A percentile compares a stretch with the other conserved stretches of the same genome.
Evolutionary conservation across 2,797 vertebrate species (phyloP).

Genomic region (Spondyliosoma cantharus): DNA sequence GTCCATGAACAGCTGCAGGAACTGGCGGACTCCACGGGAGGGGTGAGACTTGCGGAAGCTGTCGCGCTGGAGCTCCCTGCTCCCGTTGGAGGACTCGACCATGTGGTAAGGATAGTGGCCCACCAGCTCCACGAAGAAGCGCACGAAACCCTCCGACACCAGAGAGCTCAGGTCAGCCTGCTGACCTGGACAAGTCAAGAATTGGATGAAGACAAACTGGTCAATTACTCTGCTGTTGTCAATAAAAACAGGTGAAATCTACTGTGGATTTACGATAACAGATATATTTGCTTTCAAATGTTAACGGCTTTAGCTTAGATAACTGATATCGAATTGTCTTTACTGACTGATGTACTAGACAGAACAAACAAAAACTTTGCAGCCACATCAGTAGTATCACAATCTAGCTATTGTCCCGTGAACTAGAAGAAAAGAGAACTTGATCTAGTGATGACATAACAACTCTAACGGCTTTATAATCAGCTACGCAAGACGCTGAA

Average conservation of each 20-base stretch:
- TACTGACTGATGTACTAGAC: neutral
- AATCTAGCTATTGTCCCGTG: neutral
- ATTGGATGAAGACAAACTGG: neutral
- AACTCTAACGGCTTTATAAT: neutral
- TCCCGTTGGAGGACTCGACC: constrained; percentile 84
- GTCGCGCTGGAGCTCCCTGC: constrained; percentile 90
- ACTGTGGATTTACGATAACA: neutral
- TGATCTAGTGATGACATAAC: neutral
- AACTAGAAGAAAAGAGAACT: neutral
- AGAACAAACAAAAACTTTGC: neutral
- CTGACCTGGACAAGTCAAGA: constrained; percentile 46
- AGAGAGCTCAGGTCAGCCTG: constrained; percentile 86
- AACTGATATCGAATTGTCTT: neutral
- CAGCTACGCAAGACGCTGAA: neutral
- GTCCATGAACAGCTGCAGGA: constrained; percentile 97
- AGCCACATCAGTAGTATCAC: neutral
- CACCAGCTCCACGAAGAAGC: constrained; percentile 95
- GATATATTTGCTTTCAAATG: neutral
- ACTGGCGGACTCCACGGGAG: constrained; percentile 90
- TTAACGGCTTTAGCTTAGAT: neutral
- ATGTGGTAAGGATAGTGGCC: constrained; percentile 96
- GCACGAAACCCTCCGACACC: constrained; percentile 95
- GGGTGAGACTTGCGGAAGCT: constrained; percentile 91
- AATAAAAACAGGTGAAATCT: neutral
- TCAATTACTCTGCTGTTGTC: neutral